A percentile compares a stretch with the other conserved stretches of the same genome.
Conservation (phyloP, 1,140 invertebrate species). For the Drosophila baimaii region DNA sequence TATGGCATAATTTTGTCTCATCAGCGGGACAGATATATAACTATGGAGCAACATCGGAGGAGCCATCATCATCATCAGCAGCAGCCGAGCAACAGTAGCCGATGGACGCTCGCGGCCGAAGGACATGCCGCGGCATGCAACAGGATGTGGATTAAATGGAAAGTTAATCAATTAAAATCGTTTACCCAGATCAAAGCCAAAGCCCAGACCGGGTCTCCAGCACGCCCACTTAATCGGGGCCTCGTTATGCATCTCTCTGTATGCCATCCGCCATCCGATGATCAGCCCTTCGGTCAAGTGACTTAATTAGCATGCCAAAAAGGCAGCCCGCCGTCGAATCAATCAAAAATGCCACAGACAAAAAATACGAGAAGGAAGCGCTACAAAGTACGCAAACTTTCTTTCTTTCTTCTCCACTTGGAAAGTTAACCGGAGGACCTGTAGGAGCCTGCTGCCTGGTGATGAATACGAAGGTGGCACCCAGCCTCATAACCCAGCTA, state of each 20-base stretch:
- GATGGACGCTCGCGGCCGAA: conserved; percentile 14
- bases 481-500: conserved; percentile 44
- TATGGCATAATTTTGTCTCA: conserved; percentile 72
- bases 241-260: conserved; percentile 39
- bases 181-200: conserved; percentile 40
- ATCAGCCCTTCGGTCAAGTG: conserved; percentile 50
- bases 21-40: conserved; percentile 43
- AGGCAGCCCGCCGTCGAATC: conserved; percentile 57
- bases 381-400: conserved; percentile 44
- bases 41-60: conserved; percentile 6
- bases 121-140: conserved; percentile 24
- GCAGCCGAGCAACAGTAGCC: conserved; percentile 32
- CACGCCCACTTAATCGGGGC: conserved; percentile 41
- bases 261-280: conserved; percentile 2
- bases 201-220: neutral
- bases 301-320: conserved; percentile 79
- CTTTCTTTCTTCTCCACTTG: conserved; percentile 28
- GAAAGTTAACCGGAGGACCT: conserved; percentile 4
- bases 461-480: conserved; percentile 48
- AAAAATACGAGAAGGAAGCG: conserved; percentile 22
- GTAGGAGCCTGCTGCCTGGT: conserved; percentile 1
- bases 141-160: conserved; percentile 39
- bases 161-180: conserved; percentile 50
- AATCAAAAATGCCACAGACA: conserved; percentile 47
- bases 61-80: conserved; percentile 16